Evolutionary conservation across 2,888 invertebrate species (phyloP).

Genomic region (Plutella xylostella): DNA sequence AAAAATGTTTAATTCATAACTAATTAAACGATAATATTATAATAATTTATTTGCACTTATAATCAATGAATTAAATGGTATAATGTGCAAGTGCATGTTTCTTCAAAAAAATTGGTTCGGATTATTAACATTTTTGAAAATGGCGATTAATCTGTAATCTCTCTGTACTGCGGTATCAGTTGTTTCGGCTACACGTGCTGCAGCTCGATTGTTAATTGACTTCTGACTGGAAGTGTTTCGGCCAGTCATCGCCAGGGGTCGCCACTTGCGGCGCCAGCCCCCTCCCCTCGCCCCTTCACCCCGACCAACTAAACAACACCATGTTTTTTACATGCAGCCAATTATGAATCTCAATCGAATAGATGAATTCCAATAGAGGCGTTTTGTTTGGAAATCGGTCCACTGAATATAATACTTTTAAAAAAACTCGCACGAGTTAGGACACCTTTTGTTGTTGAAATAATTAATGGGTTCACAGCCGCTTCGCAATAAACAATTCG

Average conservation of each 20-base stretch:
- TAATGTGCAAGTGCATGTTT: too few species aligned
- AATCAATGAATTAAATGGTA: too few species aligned
- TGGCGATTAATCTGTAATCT: too few species aligned
- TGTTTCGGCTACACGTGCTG: conserved; percentile 42
- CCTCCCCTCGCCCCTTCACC: conserved; percentile 51
- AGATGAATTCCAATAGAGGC: conserved; percentile 68
- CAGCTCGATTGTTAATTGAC: conserved; percentile 54
- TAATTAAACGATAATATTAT: too few species aligned
- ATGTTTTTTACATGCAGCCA: conserved; percentile 62
- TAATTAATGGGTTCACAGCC: neutral
- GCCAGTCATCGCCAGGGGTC: conserved; percentile 65
- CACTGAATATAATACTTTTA: conserved; percentile 37
- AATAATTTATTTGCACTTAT: too few species aligned
- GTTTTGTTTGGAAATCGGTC: conserved; percentile 59
- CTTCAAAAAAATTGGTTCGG: too few species aligned
- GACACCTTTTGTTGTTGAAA: conserved; percentile 4
- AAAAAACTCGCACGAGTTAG: conserved; percentile 2
- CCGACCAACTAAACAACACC: too few species aligned
- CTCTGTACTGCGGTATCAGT: conserved; percentile 30
- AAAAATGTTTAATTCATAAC: too few species aligned
- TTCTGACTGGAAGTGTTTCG: conserved; percentile 52
- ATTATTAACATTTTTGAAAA: too few species aligned
- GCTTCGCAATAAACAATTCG: conserved; percentile 10
- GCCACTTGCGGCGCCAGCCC: conserved; percentile 65
- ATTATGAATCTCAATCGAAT: conserved; percentile 68